Evolutionary conservation across 2,797 vertebrate species (phyloP).

Genomic region (Pelobates cultripes): DNA sequence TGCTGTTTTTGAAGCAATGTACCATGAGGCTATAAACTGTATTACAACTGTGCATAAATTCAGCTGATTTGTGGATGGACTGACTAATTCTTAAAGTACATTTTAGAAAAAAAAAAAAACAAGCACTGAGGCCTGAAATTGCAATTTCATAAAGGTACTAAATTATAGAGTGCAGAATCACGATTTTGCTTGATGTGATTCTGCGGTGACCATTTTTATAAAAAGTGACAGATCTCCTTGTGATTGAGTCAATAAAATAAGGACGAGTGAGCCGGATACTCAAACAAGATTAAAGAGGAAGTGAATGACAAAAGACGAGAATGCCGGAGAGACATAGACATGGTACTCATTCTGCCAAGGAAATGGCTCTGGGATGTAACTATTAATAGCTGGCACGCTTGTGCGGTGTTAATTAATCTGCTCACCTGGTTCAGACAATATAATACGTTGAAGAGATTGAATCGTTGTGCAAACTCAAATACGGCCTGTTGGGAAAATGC

Average conservation of each 20-base stretch:
- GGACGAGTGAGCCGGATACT: conserved; percentile 93
- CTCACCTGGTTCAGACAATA: conserved; percentile 59
- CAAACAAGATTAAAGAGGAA: conserved; percentile 95
- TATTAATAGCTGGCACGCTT: conserved; percentile 70
- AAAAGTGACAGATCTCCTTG: conserved; percentile 82
- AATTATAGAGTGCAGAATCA: conserved; percentile 98
- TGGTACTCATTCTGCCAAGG: conserved; percentile 61
- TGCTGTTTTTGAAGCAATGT: conserved; percentile 99
- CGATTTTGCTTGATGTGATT: conserved; percentile 95
- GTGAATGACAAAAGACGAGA: conserved; percentile 79
- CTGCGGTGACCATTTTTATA: conserved; percentile 88
- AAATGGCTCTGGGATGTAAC: conserved; percentile 68
- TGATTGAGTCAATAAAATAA: conserved; percentile 98
- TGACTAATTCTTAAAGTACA: conserved; percentile 99
- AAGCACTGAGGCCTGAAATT: conserved; percentile 99
- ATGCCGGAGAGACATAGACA: conserved; percentile 70
- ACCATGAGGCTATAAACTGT: conserved; percentile 99
- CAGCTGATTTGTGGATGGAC: conserved; percentile 99
- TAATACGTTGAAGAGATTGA: conserved; percentile 22
- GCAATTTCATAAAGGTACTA: conserved; percentile 99
- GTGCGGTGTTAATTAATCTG: conserved; percentile 67
- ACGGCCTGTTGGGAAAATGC: neutral
- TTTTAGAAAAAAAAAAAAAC: conserved; percentile 98
- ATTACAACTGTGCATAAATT: conserved; percentile 99
- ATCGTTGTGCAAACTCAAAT: conserved; percentile 12